These are phyloP conservation scores for Gadopsis marmoratus DNA, from an alignment of 2,797 vertebrate genomes.

Conservation along the genomic window DNA sequence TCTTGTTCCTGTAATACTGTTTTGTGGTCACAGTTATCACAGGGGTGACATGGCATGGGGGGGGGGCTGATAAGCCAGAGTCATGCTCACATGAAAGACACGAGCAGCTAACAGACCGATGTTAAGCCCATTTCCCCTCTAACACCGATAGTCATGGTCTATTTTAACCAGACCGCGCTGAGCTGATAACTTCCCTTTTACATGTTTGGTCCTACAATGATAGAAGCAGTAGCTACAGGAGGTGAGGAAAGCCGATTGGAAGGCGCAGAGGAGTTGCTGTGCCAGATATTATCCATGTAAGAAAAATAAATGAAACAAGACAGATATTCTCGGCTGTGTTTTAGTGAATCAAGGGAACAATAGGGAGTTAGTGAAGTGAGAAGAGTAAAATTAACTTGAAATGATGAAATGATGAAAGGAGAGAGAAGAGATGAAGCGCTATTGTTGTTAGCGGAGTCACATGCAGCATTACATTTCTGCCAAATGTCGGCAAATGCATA, in stretches of 20 bases:
- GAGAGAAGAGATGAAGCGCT: constrained; percentile 22
- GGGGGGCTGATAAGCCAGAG: constrained; percentile 51
- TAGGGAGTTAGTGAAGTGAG: constrained; percentile 38
- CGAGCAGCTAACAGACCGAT: constrained; percentile 47
- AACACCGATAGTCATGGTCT: constrained; percentile 74
- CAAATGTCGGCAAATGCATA: constrained; percentile 56
- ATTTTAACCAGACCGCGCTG: constrained; percentile 56
- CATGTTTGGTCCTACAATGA: constrained; percentile 33
- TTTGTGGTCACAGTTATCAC: constrained; percentile 56
- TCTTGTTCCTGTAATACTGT: constrained; percentile 45
- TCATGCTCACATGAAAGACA: constrained; percentile 58
- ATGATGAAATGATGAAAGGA: constrained; percentile 48
- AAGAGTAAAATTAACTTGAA: constrained; percentile 41
- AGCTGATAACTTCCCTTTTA: constrained; percentile 62
- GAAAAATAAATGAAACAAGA: constrained; percentile 43
- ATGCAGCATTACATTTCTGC: constrained; percentile 37
- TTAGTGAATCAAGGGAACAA: constrained; percentile 30
- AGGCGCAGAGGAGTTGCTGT: constrained; percentile 28
- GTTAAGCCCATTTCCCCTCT: constrained; percentile 49
- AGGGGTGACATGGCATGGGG: constrained; percentile 31
- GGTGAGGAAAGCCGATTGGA: constrained; percentile 51
- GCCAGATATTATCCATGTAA: constrained; percentile 36
- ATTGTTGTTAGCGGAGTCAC: constrained; percentile 46
- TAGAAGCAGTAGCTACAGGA: constrained; percentile 43
- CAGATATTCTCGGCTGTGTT: constrained; percentile 24